Evolutionary conservation across 2,113 vertebrate genomes (phyloP).

Genomic region (Oncorhynchus mykiss): DNA sequence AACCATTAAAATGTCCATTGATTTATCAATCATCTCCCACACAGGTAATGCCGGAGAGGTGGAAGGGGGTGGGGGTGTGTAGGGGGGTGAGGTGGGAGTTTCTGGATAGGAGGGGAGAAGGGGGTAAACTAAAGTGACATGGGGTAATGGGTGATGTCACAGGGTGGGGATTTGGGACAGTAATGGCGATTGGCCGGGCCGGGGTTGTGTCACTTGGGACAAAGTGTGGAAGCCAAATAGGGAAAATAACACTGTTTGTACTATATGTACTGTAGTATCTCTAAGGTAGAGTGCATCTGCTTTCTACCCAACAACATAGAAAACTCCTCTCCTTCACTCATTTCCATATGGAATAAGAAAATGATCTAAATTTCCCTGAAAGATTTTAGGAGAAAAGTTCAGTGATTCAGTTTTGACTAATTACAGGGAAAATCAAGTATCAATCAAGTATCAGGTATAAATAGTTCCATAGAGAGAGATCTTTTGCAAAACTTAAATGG

Average conservation of each 20-base stretch:
- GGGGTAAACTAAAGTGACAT: constrained; percentile 6
- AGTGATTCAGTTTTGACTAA: too few relatives aligned
- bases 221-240: not conserved
- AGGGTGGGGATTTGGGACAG: constrained; percentile 5
- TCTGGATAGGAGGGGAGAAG: not conserved
- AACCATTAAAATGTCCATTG: constrained; percentile 20
- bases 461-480: too few relatives aligned
- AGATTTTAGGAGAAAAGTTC: too few relatives aligned
- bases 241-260: not conserved
- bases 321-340: not conserved
- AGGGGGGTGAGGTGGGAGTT: constrained; percentile 1
- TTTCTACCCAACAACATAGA: not conserved
- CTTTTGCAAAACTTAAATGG: too few relatives aligned
- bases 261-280: not conserved
- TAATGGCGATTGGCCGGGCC: constrained; percentile 3
- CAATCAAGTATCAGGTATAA: too few relatives aligned
- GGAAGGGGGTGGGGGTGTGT: not conserved
- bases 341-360: too few relatives aligned
- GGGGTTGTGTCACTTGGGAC: not conserved
- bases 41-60: constrained; percentile 17
- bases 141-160: constrained; percentile 21
- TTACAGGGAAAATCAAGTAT: too few relatives aligned
- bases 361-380: too few relatives aligned
- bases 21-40: constrained; percentile 33
- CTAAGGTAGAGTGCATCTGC: not conserved